These are phyloP conservation scores for Epistrophe grossulariae DNA, from an alignment of 2,888 invertebrate genomes.

Conservation along the genomic window DNA sequence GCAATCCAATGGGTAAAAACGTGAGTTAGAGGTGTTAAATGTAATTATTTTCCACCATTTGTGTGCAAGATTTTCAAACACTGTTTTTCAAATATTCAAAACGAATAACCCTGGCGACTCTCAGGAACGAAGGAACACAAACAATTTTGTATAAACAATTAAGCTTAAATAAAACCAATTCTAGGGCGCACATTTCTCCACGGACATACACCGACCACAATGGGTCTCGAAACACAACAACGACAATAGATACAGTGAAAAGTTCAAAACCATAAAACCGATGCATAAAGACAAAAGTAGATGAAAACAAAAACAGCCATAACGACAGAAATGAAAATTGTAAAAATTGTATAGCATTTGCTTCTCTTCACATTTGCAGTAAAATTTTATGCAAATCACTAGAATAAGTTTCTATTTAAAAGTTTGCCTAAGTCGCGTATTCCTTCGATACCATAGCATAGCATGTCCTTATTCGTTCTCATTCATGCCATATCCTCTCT, in stretches of 20 bases:
- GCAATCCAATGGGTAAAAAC: no score
- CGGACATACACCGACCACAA: slow-evolving; percentile 66
- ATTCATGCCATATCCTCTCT: neutral
- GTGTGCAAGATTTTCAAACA: no score
- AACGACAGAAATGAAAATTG: slow-evolving; percentile 53
- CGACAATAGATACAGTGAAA: neutral
- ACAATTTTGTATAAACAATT: slow-evolving; percentile 24
- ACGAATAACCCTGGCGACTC: no score
- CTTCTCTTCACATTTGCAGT: slow-evolving; percentile 70
- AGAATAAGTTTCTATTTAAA: slow-evolving; percentile 74
- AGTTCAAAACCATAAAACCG: slow-evolving; percentile 53
- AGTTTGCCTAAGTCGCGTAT: slow-evolving; percentile 73
- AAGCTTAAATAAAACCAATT: slow-evolving; percentile 59
- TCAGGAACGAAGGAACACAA: neutral
- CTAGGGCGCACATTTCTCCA: slow-evolving; percentile 42
- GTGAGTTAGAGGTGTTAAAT: no score
- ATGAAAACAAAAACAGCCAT: slow-evolving; percentile 2
- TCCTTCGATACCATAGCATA: slow-evolving; percentile 20
- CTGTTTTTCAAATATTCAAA: no score
- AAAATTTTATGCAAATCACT: slow-evolving; percentile 75
- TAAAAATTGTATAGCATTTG: slow-evolving; percentile 56
- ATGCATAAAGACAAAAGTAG: slow-evolving; percentile 34
- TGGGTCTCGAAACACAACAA: neutral
- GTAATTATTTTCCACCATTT: no score
- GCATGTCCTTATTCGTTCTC: neutral